Conservation (phyloP, 2,888 invertebrate species). For the Gonocerus acuteangulatus region DNA sequence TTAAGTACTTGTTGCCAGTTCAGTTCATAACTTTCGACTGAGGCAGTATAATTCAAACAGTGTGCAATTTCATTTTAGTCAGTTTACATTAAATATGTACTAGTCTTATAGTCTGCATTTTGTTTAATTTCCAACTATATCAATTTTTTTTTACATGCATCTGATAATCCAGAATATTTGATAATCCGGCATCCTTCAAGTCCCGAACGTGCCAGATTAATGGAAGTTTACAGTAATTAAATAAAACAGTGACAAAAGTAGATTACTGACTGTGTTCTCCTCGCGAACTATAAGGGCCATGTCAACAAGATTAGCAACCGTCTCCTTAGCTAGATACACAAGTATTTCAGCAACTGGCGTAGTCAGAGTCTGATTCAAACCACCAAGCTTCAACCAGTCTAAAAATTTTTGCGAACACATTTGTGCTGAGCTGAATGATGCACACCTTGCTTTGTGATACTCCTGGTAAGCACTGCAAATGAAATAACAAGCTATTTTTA, state of each 20-base stretch:
- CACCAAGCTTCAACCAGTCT: constrained; percentile 31
- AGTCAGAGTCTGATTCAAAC: constrained; percentile 41
- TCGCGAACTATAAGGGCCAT: constrained; percentile 71
- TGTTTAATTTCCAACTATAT: no score
- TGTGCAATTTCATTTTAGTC: no score
- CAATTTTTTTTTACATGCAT: no score
- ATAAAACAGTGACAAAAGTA: not conserved
- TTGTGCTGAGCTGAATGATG: constrained; percentile 33
- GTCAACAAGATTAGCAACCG: constrained; percentile 81
- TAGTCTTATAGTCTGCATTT: no score
- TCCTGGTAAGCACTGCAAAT: constrained; percentile 34
- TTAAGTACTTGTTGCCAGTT: no score
- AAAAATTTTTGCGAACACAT: constrained; percentile 26
- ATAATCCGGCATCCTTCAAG: no score
- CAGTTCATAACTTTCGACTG: no score
- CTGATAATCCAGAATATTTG: no score
- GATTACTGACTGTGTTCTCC: constrained; percentile 46
- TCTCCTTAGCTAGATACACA: constrained; percentile 81
- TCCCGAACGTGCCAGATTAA: no score
- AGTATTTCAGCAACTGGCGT: constrained; percentile 63
- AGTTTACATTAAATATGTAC: no score
- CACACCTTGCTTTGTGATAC: constrained; percentile 33
- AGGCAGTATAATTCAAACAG: no score
- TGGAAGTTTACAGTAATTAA: no score
- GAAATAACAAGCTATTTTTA: constrained; percentile 8